phyloP scores from a whole-genome alignment of 1,140 invertebrate genomes.

The Tetraneura akinire region DNA sequence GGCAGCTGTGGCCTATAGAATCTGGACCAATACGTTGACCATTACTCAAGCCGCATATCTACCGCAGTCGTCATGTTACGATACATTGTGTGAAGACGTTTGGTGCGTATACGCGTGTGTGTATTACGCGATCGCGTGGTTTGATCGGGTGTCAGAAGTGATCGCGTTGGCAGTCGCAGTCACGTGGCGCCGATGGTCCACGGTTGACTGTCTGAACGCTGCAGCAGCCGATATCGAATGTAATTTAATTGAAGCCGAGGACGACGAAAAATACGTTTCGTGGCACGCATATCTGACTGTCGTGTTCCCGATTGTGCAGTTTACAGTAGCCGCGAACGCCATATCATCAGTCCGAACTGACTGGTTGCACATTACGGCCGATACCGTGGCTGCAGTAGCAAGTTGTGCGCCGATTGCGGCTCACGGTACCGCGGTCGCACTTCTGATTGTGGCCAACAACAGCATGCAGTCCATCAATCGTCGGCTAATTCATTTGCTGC shows the following conservation, averaged over 20 bases:
- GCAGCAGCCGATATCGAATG: not conserved
- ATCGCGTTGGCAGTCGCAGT: not conserved
- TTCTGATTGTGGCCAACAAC: slow-evolving; percentile 4
- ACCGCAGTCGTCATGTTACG: slow-evolving; percentile 10
- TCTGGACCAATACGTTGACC: slow-evolving; percentile 3
- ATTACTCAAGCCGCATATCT: not conserved
- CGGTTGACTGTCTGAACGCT: not conserved
- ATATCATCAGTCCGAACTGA: not conserved
- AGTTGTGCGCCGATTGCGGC: slow-evolving; percentile 9
- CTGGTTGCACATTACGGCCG: not conserved
- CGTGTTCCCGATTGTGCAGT: not conserved
- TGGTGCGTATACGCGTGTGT: slow-evolving; percentile 44
- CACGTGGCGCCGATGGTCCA: slow-evolving; percentile 10
- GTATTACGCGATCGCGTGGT: slow-evolving; percentile 38
- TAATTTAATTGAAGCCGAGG: too few relatives aligned
- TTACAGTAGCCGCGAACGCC: not conserved
- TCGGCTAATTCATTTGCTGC: not conserved
- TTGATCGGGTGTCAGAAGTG: not conserved
- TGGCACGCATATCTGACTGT: not conserved
- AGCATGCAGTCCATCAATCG: slow-evolving; percentile 22
- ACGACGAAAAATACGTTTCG: not conserved
- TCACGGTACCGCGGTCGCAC: not conserved
- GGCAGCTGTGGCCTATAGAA: not conserved
- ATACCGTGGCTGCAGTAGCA: not conserved
- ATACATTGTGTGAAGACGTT: slow-evolving; percentile 9